A percentile compares a stretch with the other conserved stretches of the same genome.
phyloP scores from a whole-genome alignment of 2,113 vertebrate genomes.

The Epinephelus cyanopodus region DNA sequence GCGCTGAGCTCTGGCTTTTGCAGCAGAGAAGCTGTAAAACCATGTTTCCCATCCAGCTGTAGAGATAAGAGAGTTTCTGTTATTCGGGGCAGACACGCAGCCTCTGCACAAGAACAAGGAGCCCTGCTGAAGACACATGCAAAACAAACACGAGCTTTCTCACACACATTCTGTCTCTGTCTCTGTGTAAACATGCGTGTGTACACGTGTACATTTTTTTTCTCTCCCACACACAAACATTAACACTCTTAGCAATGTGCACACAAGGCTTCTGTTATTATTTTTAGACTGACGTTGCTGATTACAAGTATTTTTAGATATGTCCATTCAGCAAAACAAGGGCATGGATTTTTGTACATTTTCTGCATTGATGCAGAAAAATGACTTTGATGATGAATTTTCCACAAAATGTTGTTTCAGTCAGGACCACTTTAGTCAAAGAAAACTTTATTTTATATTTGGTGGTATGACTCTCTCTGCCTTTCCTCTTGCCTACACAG shows the following conservation, averaged over 20 bases:
- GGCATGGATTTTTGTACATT: too few species aligned
- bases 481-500: too few species aligned
- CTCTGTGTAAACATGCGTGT: conserved; percentile 4
- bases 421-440: too few species aligned
- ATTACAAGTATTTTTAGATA: not conserved
- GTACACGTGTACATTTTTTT: not conserved
- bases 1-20: conserved; percentile 52
- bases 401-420: not conserved
- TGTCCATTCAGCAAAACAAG: not conserved
- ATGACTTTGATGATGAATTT: not conserved
- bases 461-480: too few species aligned
- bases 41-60: conserved; percentile 47
- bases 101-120: conserved; percentile 54
- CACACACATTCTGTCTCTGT: conserved; percentile 30
- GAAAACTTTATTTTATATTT: too few species aligned
- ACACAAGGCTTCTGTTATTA: not conserved
- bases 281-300: conserved; percentile 1
- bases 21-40: conserved; percentile 55
- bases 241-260: not conserved
- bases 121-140: conserved; percentile 32
- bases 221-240: not conserved
- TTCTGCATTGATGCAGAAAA: not conserved
- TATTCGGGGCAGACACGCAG: conserved; percentile 40
- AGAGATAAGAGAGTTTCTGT: conserved; percentile 59
- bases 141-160: conserved; percentile 48